Conservation (phyloP, 1,140 invertebrate species). For the Polypedilum pembai region DNA sequence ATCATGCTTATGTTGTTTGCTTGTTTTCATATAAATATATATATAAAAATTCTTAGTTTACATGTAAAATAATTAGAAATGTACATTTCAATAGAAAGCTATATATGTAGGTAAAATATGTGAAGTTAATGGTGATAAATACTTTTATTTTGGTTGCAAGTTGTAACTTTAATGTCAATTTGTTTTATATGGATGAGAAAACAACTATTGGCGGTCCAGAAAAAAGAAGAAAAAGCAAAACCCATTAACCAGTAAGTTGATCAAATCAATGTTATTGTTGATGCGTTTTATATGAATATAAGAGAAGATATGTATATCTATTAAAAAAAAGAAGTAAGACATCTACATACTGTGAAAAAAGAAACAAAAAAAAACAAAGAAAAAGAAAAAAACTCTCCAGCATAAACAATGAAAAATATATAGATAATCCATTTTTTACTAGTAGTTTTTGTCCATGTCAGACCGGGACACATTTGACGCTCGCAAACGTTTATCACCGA, state of each 20-base stretch:
- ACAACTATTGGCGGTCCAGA: neutral
- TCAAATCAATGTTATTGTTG: neutral
- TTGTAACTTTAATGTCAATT: neutral
- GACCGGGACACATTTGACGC: constrained; percentile 5
- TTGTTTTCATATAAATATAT: neutral
- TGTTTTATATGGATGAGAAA: neutral
- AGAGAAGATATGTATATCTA: neutral
- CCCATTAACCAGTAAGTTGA: constrained; percentile 14
- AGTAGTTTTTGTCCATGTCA: neutral
- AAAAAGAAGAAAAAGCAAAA: neutral
- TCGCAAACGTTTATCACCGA: neutral
- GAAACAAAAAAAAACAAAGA: constrained; percentile 15
- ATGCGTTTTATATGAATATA: neutral
- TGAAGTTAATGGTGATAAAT: neutral
- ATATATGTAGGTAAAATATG: neutral
- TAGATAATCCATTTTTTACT: no score
- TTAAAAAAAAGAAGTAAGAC: neutral
- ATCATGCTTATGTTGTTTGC: neutral
- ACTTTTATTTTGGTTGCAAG: neutral
- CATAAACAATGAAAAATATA: neutral
- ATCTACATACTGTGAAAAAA: constrained; percentile 10
- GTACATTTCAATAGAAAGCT: neutral
- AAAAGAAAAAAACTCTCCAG: constrained; percentile 3
- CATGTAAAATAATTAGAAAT: neutral
- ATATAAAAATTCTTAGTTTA: constrained; percentile 14